A percentile compares a stretch with the other conserved stretches of the same genome.
These are phyloP conservation scores for Drosophila ezoana DNA, from an alignment of 2,888 invertebrate genomes.

Conservation along the genomic window DNA sequence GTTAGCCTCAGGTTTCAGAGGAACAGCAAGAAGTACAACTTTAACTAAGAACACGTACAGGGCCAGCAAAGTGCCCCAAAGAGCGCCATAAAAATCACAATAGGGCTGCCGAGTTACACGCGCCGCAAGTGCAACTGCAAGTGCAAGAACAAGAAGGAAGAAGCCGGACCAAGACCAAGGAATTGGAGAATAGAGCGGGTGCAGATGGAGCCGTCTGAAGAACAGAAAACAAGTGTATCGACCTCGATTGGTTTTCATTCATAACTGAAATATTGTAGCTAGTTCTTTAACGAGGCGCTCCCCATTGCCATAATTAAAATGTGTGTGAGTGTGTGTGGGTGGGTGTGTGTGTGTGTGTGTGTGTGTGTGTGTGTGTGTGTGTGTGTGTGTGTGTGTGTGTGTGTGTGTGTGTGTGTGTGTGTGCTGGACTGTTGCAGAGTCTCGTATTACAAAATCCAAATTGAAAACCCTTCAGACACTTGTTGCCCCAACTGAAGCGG, in stretches of 20 bases:
- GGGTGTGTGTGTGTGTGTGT: too few species aligned
- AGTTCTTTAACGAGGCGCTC: constrained; percentile 35
- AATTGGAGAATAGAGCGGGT: constrained; percentile 2
- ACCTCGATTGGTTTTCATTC: constrained; percentile 63
- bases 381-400: too few species aligned
- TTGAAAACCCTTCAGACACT: constrained; percentile 55
- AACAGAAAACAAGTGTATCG: constrained; percentile 67
- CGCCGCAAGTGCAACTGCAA: constrained; percentile 46
- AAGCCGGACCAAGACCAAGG: constrained; percentile 30
- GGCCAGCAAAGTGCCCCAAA: constrained; percentile 38
- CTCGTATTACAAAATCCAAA: constrained; percentile 52
- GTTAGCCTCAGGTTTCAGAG: constrained; percentile 61
- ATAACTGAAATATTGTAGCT: constrained; percentile 35
- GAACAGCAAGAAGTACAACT: constrained; percentile 39
- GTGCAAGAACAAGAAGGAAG: constrained; percentile 44
- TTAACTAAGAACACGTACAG: constrained; percentile 66
- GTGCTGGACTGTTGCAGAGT: constrained; percentile 9
- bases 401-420: too few species aligned
- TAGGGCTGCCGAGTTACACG: constrained; percentile 73
- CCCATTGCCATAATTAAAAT: constrained; percentile 20
- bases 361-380: too few species aligned
- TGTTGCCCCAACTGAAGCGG: constrained; percentile 47
- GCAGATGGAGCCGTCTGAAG: constrained; percentile 1
- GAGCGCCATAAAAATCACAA: constrained; percentile 75
- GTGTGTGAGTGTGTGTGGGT: not conserved